Evolutionary conservation across 1,140 invertebrate genomes (phyloP), one percentile per base, ranked within the genome.

Genomic region (Plodia interpunctella): DNA sequence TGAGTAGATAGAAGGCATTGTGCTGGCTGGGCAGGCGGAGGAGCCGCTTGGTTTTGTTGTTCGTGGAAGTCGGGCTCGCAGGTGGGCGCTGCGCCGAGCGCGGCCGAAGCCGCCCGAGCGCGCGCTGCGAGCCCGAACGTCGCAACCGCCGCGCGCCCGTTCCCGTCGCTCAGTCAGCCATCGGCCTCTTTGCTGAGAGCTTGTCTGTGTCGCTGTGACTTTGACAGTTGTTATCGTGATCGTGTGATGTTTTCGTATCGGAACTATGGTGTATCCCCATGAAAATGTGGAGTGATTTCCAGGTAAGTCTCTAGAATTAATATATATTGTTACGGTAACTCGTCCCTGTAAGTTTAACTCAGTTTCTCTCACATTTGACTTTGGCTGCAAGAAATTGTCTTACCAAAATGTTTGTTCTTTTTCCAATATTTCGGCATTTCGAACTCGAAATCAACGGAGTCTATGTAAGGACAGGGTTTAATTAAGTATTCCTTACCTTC

Each of bases 251-350:
- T 87, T 86, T 89, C 80, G 78, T 86, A 79, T 87, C 75, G 83
- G 83, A 89, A 89, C 83, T 89, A 89, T 89, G 85, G 80, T 89
- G 84, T 86, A 88, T 88, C 77, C 85, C 81, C 76, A 89, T 89
- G 87, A 89, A 88, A 79, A 89, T 89, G 87, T 89, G 87, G 87
- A 89, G 87, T 89, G 87, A 89, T 86, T 87, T 89, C 70, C 87
- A 89, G 84, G 87, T 89, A 63, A 87, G 87, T 66, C 15, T 57
- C 38, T 13, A 62, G 60, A 49, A 3, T 10, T 20, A n/a, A 51
- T 9, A 20, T 2, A 20, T 51, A 20, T 51, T 5, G 10, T 32
- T 32, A 15, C n/a, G 0, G 11, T 55, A 2, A 30, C 10, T 58
- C 1, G 18, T 32, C 17, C 6, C 49, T 21, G 13, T 15, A 44